Base-by-base conservation (phyloP, 2,113 vertebrate species). In the Pavo muticus region DNA sequence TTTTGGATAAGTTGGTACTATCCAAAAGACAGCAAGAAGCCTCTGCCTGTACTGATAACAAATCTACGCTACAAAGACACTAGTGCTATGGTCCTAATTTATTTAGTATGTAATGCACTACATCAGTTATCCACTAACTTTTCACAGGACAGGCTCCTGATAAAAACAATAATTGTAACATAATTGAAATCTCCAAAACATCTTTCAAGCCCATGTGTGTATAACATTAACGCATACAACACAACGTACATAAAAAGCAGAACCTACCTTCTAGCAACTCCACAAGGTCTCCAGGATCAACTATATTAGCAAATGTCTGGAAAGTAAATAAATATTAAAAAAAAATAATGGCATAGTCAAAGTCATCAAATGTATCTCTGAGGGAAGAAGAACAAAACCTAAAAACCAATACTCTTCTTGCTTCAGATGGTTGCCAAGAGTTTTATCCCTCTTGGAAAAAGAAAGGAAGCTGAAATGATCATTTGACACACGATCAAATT, bases 261-360 rank as follows among this genome's bases (percentile, higher is more conserved):
- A 89, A 91, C 98, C 96, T 98, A 99, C 99, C 70, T 97, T 99
- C 98, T 39, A 99, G 98, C 92, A 98, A 98, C 92, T 99, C 97
- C 97, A 98, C 98, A 95, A 99, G 97, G 97, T 98, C 98, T 98
- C 98, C 98, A 92, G 99, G 99, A 97, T 99, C 99, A 97, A 98
- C 97, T 87, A 98, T 93, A 70, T 98, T 97, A 11, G 97, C 86
- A 97, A 99, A 99, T 69, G 94, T 97, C 99, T 99, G 77, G 47
- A 91, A 96, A 96, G 92, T 91, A 95, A 92, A 88, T 52, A 32
- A 77, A 88, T 81, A 90, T 45, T 54, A 69, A 76, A 54, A 13
- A 72, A 37, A 56, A 57, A 80, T 37, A 44, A 76, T 2, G 8
- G 3, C 24, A 84, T 4, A 30, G n/a, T 40, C 6, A 11, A 81